Evolutionary conservation across 2,888 invertebrate genomes (phyloP).

Genomic region (Serrognathus titanus): DNA sequence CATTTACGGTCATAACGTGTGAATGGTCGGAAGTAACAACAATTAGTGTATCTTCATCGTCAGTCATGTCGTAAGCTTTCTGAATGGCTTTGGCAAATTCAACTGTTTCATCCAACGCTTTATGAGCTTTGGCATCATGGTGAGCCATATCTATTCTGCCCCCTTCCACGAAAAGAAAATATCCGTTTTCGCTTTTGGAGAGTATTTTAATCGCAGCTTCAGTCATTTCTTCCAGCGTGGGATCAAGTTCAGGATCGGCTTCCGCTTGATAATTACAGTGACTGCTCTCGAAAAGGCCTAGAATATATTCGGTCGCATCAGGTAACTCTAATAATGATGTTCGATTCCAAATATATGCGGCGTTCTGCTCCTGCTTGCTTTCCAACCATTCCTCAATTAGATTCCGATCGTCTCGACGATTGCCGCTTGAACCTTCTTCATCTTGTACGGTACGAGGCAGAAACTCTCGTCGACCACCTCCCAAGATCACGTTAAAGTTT

Average conservation of each 20-base stretch:
- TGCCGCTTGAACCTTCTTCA: conserved; percentile 54
- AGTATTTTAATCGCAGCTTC: conserved; percentile 65
- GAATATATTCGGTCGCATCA: conserved; percentile 55
- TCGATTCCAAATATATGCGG: conserved; percentile 57
- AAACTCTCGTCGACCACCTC: conserved; percentile 70
- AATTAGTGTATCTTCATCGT: conserved; percentile 68
- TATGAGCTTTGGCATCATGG: conserved; percentile 63
- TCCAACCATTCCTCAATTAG: conserved; percentile 65
- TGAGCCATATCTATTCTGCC: conserved; percentile 76
- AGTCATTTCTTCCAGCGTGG: conserved; percentile 73
- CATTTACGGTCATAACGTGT: conserved; percentile 72
- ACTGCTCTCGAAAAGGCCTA: conserved; percentile 36
- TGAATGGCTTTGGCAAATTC: conserved; percentile 58
- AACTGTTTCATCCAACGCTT: conserved; percentile 75
- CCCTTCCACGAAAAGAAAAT: conserved; percentile 75
- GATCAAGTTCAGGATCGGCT: conserved; percentile 54
- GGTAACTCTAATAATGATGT: conserved; percentile 54
- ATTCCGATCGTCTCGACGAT: conserved; percentile 62
- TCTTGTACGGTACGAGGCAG: conserved; percentile 54
- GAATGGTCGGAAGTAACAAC: conserved; percentile 78
- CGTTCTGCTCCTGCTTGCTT: conserved; percentile 47
- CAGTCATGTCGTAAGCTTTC: conserved; percentile 64
- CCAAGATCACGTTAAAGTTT: conserved; percentile 71
- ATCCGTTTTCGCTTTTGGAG: conserved; percentile 61
- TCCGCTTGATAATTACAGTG: conserved; percentile 61